A percentile compares a stretch with the other conserved stretches of the same genome.
Conservation (phyloP, 2,113 vertebrate genomes). For the Anthoscopus minutus region DNA sequence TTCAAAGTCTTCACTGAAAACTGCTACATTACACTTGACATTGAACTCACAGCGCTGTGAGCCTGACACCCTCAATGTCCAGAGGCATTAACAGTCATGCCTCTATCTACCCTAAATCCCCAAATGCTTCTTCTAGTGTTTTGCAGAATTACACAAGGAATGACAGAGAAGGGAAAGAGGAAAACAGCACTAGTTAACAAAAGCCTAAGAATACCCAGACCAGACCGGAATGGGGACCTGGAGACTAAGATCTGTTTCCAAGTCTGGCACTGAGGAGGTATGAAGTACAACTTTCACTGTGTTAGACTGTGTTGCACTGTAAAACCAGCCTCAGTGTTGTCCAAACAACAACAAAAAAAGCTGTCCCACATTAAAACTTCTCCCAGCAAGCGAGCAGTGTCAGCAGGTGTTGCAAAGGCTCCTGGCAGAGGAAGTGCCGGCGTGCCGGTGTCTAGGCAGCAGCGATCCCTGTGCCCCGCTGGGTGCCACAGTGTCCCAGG, state of each 20-base stretch:
- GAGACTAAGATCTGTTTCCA: not conserved
- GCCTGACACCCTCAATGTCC: not conserved
- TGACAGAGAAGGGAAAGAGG: not conserved
- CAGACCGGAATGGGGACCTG: fast-evolving
- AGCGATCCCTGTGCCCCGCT: not conserved
- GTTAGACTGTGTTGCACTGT: fast-evolving
- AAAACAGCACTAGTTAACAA: not conserved
- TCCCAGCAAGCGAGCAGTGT: fast-evolving
- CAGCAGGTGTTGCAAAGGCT: not conserved
- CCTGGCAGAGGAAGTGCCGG: fast-evolving
- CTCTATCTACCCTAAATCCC: not conserved
- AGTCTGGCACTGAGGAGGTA: not conserved
- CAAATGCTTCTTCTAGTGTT: not conserved
- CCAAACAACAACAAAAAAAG: not conserved
- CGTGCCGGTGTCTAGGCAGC: fast-evolving
- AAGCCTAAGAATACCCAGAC: not conserved
- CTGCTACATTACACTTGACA: not conserved
- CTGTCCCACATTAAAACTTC: not conserved
- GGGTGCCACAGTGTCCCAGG: not conserved
- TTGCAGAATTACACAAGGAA: not conserved
- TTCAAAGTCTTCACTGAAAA: not conserved
- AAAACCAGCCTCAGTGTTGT: not conserved
- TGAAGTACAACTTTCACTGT: fast-evolving
- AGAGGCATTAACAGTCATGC: not conserved
- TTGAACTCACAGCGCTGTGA: not conserved